Base-by-base conservation (phyloP, 2,113 vertebrate genomes). In the Nanorana parkeri region DNA sequence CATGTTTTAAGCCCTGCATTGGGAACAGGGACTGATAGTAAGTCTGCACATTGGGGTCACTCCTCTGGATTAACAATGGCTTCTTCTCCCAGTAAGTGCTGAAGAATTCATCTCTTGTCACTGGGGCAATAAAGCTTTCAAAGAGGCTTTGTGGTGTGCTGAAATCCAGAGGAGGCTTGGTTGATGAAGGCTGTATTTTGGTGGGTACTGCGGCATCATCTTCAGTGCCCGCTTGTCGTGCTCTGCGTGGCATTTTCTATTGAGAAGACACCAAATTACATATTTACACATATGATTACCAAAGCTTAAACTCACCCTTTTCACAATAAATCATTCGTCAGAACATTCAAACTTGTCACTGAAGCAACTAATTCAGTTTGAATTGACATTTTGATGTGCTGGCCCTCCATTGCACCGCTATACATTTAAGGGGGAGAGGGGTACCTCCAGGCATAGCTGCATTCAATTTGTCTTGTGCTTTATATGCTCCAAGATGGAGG, bases 11-110 rank as follows among this genome's bases (percentile, higher is more conserved):
- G 84, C 97, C 93, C 0, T 89, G 87, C 26, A 98, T 72, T 86
- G 91, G 92, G 89, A 98, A 98, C 51, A 98, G 88, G 58, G 94
- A 93, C 80, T 84, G 87, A 86, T 94, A 96, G 83, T 94, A 97
- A 2, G 86, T 36, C 36, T 91, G 86, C 23, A 91, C 6, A 0
- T 28, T 28, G 1, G 89, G 86, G 55, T 96, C 93, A 1, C 89
- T 86, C 10, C 95, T 92, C 86, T 92, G 92, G 54, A 98, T 68
- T 8, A 96, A 89, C 81, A 97, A 87, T 0, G 96, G 96, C 69
- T 96, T 95, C 86, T 95, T 92, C 83, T 98, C 97, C 97, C 97
- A 98, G 17, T 94, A 94, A 11, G 96, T 93, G 66, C 80, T 84
- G 86, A 96, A 98, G 86, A 98, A 98, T 16, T 87, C 52, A 23